Evolutionary conservation across 92 coral and sea anemone species (phyloP).

Genomic region (Porites lobata): DNA sequence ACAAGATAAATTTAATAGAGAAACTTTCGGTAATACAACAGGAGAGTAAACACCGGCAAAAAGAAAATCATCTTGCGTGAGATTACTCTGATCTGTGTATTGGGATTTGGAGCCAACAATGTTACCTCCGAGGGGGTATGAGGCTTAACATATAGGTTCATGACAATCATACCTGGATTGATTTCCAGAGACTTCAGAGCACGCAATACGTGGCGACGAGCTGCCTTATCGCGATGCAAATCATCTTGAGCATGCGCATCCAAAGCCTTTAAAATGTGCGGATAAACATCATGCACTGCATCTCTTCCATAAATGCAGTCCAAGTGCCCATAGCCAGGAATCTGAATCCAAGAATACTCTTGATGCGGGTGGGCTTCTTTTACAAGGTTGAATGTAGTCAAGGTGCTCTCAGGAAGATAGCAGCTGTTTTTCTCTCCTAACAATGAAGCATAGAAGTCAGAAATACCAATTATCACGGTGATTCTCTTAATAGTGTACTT

Average conservation of each 20-base stretch:
- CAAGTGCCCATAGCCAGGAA: constrained; percentile 73
- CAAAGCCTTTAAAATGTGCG: constrained; percentile 62
- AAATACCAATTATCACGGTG: no score
- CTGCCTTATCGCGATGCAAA: constrained; percentile 10
- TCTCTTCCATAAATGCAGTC: constrained; percentile 65
- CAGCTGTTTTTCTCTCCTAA: constrained; percentile 63
- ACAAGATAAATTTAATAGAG: no score
- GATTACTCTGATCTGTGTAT: no score
- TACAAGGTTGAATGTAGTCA: constrained; percentile 22
- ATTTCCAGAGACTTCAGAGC: constrained; percentile 1
- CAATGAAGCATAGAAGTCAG: not conserved
- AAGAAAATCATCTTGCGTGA: no score
- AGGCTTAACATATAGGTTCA: no score
- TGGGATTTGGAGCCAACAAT: no score
- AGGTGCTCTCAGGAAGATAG: constrained; percentile 49
- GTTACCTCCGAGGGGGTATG: no score
- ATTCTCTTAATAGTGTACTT: no score
- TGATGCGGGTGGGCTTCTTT: constrained; percentile 67
- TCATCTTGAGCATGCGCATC: constrained; percentile 50
- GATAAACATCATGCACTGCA: constrained; percentile 64
- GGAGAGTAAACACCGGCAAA: no score
- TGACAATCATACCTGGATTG: not conserved
- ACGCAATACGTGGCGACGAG: not conserved
- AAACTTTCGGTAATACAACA: no score
- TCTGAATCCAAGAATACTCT: constrained; percentile 38